Percentiles rank a stretch among this genome's conserved stretches.
Conservation (phyloP, 2,797 vertebrate species). For the Falco novaeseelandiae region DNA sequence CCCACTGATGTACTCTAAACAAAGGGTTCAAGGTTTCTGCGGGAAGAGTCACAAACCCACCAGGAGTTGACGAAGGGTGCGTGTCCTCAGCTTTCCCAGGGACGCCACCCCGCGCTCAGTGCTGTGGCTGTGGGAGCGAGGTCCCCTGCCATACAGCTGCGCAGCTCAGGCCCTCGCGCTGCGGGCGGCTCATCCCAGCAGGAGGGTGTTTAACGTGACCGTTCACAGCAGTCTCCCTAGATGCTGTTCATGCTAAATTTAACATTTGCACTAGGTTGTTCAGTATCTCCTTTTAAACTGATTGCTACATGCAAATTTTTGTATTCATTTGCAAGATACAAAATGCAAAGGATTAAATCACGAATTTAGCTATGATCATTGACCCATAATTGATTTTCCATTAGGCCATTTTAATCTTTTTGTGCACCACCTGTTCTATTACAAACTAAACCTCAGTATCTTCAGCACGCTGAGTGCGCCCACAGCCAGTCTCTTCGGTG, state of each 20-base stretch:
- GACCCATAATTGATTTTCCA: neutral
- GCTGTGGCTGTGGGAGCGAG: neutral
- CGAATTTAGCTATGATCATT: neutral
- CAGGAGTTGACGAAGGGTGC: neutral
- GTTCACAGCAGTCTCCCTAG: neutral
- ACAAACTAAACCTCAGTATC: neutral
- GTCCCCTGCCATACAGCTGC: neutral
- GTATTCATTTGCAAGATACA: neutral
- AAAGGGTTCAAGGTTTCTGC: conserved; percentile 28
- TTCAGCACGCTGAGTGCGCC: fast-evolving
- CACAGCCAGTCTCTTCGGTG: fast-evolving
- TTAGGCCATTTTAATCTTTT: neutral
- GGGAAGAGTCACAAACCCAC: conserved; percentile 1
- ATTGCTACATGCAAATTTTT: neutral
- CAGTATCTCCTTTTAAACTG: neutral
- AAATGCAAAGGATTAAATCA: neutral
- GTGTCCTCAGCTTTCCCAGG: neutral
- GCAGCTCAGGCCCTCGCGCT: neutral
- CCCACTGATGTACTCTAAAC: conserved; percentile 18
- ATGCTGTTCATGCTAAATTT: neutral
- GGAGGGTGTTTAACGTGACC: neutral
- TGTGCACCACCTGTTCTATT: neutral
- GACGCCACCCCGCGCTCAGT: neutral
- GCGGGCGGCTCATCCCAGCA: neutral
- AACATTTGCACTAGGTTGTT: neutral